Evolutionary conservation across 1,140 invertebrate genomes (phyloP), one percentile per base, ranked within the genome.

Genomic region (Microplitis demolitor): DNA sequence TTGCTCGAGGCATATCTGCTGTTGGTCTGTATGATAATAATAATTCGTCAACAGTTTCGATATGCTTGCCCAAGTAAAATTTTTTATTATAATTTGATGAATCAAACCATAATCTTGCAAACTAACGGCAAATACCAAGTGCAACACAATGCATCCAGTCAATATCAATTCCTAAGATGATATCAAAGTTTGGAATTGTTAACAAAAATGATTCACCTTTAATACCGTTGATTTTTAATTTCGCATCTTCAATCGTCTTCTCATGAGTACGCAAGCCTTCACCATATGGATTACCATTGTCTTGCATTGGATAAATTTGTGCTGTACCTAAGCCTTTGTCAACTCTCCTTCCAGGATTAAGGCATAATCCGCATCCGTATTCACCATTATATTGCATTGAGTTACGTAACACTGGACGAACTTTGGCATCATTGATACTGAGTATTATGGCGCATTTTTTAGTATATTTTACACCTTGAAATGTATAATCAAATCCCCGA

Each of bases 141-240:
- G 58, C 24, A 35, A 81, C 74, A 13, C 58, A 60, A 37, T 82
- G 81, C 80, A 82, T 81, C 71, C 76, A 78, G 69, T 82, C 80
- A 24, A 72, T 60, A 4, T 66, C 71, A 14, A 82, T 53, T 53
- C 70, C 68, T n/a, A 24, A 3, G 50, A 79, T 73, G 14, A 79
- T 76, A 35, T 80, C 69, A 70, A 78, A 79, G 16, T 72, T 45
- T 51, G 74, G 69, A 33, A 78, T 71, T 61, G 74, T 54, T 50
- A 35, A 45, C 13, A 64, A 3, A 5, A 64, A 24, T 13, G 62
- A 24, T 45, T 24, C 39, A 8, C 62, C 35, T 16, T 64, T 39
- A 16, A 16, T 39, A 8, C 37, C 37, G 4, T 39, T 39, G 37
- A 6, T n/a, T 31, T 53, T 31, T 11, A 11, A 33, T 9, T 53